These are phyloP conservation scores for Leptinotarsa texana DNA, from an alignment of 1,140 invertebrate species.

Conservation along the genomic window DNA sequence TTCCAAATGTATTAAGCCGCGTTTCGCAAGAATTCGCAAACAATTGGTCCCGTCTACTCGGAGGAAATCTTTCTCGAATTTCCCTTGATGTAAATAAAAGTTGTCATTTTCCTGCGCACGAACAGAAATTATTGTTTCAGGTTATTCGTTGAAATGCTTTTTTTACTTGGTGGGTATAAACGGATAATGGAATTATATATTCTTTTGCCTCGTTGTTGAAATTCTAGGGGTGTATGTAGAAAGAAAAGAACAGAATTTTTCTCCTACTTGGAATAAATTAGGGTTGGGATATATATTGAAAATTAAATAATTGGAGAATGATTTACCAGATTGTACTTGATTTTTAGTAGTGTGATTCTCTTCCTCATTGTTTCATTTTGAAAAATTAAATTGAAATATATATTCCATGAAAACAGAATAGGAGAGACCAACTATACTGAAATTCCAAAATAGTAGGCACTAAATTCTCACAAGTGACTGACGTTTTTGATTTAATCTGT, in stretches of 20 bases:
- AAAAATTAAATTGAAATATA: too few species aligned
- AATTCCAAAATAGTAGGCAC: too few species aligned
- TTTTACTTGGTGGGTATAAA: slow-evolving; percentile 10
- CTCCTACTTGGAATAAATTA: too few species aligned
- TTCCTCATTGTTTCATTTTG: too few species aligned
- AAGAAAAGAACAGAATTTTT: not conserved
- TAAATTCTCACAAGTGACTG: too few species aligned
- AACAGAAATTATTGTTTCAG: slow-evolving; percentile 50
- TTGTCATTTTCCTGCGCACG: slow-evolving; percentile 52
- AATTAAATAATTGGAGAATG: too few species aligned
- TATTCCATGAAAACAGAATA: too few species aligned
- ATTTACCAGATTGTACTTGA: too few species aligned
- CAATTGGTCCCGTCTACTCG: slow-evolving; percentile 48
- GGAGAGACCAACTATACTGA: too few species aligned
- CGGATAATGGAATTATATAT: slow-evolving; percentile 21
- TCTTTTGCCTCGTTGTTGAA: not conserved
- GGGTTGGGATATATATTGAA: too few species aligned
- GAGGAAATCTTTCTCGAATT: slow-evolving; percentile 54
- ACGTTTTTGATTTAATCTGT: too few species aligned
- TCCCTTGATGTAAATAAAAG: slow-evolving; percentile 55
- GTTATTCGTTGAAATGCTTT: slow-evolving; percentile 26
- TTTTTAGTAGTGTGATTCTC: too few species aligned
- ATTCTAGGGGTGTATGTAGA: not conserved
- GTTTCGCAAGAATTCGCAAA: slow-evolving; percentile 49
- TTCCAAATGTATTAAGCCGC: slow-evolving; percentile 52